A percentile compares a stretch with the other conserved stretches of the same genome.
phyloP scores from a whole-genome alignment of 2,888 invertebrate genomes.

The Acleris literana region DNA sequence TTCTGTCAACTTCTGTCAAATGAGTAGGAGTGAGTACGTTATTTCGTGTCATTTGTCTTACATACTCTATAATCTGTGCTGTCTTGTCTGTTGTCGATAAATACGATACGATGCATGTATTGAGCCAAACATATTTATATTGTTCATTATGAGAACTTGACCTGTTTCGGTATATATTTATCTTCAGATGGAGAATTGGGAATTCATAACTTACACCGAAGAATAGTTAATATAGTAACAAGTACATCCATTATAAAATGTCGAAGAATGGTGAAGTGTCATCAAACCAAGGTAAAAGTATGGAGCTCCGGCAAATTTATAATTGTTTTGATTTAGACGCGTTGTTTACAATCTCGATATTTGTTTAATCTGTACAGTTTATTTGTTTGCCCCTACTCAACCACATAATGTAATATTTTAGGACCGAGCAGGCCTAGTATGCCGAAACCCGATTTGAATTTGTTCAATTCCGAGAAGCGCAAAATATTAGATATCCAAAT shows the following conservation, averaged over 20 bases:
- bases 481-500: conserved; percentile 84
- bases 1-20: no score
- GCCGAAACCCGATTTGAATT: conserved; percentile 76
- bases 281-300: conserved; percentile 81
- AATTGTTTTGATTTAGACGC: conserved; percentile 16
- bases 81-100: conserved; percentile 51
- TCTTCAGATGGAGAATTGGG: conserved; percentile 71
- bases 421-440: conserved; percentile 75
- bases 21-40: no score
- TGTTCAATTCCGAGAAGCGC: conserved; percentile 80
- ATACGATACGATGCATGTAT: conserved; percentile 53
- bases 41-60: no score
- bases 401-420: conserved; percentile 45
- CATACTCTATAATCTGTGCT: conserved; percentile 11
- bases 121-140: conserved; percentile 43
- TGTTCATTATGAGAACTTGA: conserved; percentile 60
- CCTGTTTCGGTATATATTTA: conserved; percentile 49
- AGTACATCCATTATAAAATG: conserved; percentile 74
- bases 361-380: no score
- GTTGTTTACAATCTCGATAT: conserved; percentile 19
- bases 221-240: conserved; percentile 55
- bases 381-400: no score
- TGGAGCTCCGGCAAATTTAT: conserved; percentile 21
- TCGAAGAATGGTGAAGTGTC: conserved; percentile 89
- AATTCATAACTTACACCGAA: conserved; percentile 59